These are phyloP conservation scores for Clarias macrocephalus DNA, from an alignment of 2,113 vertebrate genomes.

Conservation along the genomic window DNA sequence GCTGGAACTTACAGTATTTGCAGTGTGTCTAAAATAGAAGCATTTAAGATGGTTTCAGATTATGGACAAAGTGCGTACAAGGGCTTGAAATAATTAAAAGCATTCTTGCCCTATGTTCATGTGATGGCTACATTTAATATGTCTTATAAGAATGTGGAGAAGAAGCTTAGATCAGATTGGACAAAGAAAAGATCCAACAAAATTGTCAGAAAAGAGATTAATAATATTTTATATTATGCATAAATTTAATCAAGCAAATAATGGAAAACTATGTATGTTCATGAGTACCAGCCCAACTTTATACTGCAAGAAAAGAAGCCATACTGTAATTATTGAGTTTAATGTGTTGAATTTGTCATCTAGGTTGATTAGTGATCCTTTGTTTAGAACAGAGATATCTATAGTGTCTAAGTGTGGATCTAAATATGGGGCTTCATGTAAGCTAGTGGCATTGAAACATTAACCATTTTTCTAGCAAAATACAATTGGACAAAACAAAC, in stretches of 20 bases:
- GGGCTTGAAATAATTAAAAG: neutral
- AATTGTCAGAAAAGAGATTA: neutral
- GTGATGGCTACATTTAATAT: neutral
- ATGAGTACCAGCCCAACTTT: neutral
- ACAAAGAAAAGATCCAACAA: neutral
- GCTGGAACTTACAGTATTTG: neutral
- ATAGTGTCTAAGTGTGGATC: neutral
- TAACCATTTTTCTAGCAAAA: neutral
- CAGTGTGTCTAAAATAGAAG: neutral
- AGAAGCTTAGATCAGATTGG: neutral
- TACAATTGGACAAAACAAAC: conserved; percentile 6
- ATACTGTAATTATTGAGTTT: neutral
- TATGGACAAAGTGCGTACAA: neutral
- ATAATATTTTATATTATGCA: neutral
- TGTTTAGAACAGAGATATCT: neutral
- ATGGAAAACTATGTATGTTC: neutral
- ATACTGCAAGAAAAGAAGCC: neutral
- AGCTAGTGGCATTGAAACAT: neutral
- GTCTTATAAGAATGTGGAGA: neutral
- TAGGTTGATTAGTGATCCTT: neutral
- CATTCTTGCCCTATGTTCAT: neutral
- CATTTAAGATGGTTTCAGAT: neutral
- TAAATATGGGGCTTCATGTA: neutral
- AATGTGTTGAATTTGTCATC: neutral
- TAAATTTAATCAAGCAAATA: neutral